Evolutionary conservation across 1,140 invertebrate species (phyloP), one percentile per base, ranked within the genome.

Genomic region (Lutraria rhynchaena): DNA sequence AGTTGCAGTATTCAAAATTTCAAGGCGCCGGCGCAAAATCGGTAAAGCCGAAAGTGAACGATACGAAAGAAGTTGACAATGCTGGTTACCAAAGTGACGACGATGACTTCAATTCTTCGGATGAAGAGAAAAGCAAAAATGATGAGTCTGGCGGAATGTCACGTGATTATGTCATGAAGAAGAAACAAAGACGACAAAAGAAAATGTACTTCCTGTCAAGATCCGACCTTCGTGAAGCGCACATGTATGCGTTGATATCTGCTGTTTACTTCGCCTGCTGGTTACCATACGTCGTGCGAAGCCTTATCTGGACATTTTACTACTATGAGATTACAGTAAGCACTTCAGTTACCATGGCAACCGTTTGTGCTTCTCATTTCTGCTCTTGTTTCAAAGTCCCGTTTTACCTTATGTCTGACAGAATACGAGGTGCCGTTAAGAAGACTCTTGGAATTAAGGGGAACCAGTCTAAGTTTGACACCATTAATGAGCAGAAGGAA

Each of bases 21-120:
- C 71, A 85, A 22, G 83, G 81, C 44, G 85, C 83, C 0, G 85
- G 83, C n/a, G 63, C 60, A 35, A 85, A 58, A 51, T 61, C 53
- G 11, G 73, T 76, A 13, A 87, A 83, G 78, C 85, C 85, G 15
- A 77, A 57, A 13, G 73, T 87, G 22, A 81, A 82, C 31, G 73
- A 76, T 31, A 65, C 78, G 44, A 58, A 57, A 15, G 60, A 58
- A 24, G 69, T 55, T 29, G 61, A 60, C 17, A 61, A 83, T 17
- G 81, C 77, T 29, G 82, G 82, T 53, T 67, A 63, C 17, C 37
- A 53, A 3, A 83, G 82, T 31, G 78, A 81, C 27, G 67, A 63
- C 1, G 69, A 73, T 44, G 69, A 70, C 27, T 60, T 31, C 33
- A 51, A 82, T 31, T 85, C 81, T 27, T 84, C 83, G 2, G 78